These are phyloP conservation scores for Montipora capitata DNA, from an alignment of 92 coral and sea anemone species.

Conservation along the genomic window DNA sequence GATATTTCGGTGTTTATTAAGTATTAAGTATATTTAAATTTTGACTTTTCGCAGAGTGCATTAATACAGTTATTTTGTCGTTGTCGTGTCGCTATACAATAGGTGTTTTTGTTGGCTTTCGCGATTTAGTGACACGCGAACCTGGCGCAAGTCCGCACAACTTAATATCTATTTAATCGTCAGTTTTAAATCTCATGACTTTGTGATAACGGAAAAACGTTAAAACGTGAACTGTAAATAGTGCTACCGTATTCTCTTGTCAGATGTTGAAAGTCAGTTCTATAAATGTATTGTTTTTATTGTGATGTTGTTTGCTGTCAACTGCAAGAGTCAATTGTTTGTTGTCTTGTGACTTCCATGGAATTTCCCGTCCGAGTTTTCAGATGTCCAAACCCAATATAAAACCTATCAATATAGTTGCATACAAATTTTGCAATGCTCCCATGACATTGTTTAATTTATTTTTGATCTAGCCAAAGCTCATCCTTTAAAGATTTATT, in stretches of 20 bases:
- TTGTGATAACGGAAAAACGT: background rate
- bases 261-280: no score
- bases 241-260: no score
- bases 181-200: background rate
- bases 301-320: no score
- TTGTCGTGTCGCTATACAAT: background rate
- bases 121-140: constrained; percentile 45
- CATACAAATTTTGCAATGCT: background rate
- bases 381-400: no score
- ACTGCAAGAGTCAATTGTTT: no score
- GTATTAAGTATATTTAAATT: background rate
- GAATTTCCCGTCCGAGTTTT: no score
- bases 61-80: background rate
- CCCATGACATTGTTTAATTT: no score
- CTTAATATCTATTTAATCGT: background rate
- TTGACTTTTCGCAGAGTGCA: background rate
- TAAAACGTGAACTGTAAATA: no score
- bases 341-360: no score
- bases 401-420: background rate
- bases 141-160: background rate
- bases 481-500: no score
- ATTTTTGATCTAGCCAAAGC: no score
- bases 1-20: background rate
- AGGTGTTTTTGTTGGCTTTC: background rate
- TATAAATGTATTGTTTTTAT: no score